Conservation (phyloP, 1,140 invertebrate genomes). For the Pararge aegeria region DNA sequence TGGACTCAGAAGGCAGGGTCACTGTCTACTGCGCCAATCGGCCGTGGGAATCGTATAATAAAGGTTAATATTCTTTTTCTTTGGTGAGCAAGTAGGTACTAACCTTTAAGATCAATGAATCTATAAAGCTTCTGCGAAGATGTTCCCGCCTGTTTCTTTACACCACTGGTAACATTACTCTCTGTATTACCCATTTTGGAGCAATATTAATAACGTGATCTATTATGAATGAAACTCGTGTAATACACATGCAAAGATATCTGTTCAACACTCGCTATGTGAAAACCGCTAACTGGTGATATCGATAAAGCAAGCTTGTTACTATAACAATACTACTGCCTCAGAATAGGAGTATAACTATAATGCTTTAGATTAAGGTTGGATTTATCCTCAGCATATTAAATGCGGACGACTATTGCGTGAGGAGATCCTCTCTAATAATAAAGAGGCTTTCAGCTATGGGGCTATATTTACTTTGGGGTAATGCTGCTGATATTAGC, state of each 20-base stretch:
- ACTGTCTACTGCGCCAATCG: no score
- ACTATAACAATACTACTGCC: conserved; percentile 30
- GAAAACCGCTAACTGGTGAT: neutral
- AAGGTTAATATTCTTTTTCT: no score
- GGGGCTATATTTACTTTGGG: no score
- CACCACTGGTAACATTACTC: conserved; percentile 94
- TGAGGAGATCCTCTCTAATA: no score
- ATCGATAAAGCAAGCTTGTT: conserved; percentile 28
- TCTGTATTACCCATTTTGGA: conserved; percentile 92
- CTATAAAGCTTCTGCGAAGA: conserved; percentile 90
- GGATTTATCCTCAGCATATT: no score
- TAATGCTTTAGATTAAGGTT: no score
- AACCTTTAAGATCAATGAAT: conserved; percentile 92
- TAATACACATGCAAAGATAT: neutral
- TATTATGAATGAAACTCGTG: neutral
- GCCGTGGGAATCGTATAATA: no score
- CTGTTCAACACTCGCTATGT: neutral
- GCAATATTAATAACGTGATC: neutral
- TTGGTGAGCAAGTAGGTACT: conserved; percentile 14
- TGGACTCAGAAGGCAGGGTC: no score
- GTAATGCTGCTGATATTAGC: no score
- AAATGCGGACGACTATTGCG: no score
- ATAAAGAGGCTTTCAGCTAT: no score
- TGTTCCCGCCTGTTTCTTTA: conserved; percentile 94
- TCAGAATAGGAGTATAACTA: no score